These are phyloP conservation scores for Chouioia cunea DNA, from an alignment of 2,888 invertebrate genomes.

Conservation along the genomic window DNA sequence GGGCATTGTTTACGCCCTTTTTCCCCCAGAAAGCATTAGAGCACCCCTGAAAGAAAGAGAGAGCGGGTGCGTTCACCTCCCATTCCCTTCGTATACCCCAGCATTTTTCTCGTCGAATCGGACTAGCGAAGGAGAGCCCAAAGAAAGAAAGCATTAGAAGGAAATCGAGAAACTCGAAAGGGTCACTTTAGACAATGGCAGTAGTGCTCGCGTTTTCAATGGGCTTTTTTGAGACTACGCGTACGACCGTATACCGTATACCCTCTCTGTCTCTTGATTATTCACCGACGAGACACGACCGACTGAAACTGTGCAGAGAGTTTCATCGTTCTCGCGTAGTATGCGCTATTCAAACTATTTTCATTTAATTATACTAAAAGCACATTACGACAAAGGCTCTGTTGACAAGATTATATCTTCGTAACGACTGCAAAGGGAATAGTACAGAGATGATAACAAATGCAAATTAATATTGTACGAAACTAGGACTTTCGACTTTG, in stretches of 20 bases:
- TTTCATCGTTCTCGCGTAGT: no score
- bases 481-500: no score
- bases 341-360: no score
- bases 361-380: no score
- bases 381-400: no score
- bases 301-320: no score
- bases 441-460: no score
- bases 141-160: not conserved
- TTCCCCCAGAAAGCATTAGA: conserved; percentile 36
- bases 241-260: no score
- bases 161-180: conserved; percentile 24
- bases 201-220: conserved; percentile 27
- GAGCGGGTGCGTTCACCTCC: not conserved
- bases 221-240: conserved; percentile 5
- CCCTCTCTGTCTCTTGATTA: conserved; percentile 18
- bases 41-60: not conserved
- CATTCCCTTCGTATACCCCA: not conserved
- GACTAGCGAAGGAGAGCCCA: not conserved
- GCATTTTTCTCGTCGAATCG: conserved; percentile 8
- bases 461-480: no score
- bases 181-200: conserved; percentile 27
- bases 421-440: no score
- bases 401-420: no score
- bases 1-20: conserved; percentile 32
- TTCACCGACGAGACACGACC: not conserved